Evolutionary conservation across 2,113 vertebrate species (phyloP).

Genomic region (Pelecanus crispus): DNA sequence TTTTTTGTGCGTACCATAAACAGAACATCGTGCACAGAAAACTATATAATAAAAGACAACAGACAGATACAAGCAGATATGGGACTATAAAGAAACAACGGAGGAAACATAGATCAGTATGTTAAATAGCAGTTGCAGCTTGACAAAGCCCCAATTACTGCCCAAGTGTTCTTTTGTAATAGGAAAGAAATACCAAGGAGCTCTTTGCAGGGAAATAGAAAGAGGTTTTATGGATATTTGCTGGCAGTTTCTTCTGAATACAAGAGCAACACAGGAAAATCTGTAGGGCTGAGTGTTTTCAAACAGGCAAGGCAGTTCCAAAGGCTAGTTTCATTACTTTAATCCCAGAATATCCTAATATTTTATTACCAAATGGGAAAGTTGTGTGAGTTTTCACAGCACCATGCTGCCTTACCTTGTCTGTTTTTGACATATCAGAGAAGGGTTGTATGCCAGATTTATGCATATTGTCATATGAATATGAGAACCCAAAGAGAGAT

Average conservation of each 20-base stretch:
- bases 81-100: neutral
- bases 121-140: neutral
- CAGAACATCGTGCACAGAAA: neutral
- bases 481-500: neutral
- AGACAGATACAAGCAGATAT: neutral
- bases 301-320: neutral
- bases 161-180: neutral
- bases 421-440: neutral
- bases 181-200: neutral
- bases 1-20: neutral
- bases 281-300: neutral
- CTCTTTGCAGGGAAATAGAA: neutral
- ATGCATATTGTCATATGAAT: neutral
- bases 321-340: neutral
- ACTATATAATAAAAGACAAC: neutral
- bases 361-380: neutral
- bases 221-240: neutral
- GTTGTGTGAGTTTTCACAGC: neutral
- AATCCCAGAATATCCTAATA: neutral
- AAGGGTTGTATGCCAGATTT: neutral
- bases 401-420: neutral
- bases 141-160: neutral
- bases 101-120: neutral
- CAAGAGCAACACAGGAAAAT: neutral
- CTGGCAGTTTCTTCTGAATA: neutral